These are phyloP conservation scores for Rhamnusium bicolor DNA, from an alignment of 2,888 invertebrate species.

Conservation along the genomic window DNA sequence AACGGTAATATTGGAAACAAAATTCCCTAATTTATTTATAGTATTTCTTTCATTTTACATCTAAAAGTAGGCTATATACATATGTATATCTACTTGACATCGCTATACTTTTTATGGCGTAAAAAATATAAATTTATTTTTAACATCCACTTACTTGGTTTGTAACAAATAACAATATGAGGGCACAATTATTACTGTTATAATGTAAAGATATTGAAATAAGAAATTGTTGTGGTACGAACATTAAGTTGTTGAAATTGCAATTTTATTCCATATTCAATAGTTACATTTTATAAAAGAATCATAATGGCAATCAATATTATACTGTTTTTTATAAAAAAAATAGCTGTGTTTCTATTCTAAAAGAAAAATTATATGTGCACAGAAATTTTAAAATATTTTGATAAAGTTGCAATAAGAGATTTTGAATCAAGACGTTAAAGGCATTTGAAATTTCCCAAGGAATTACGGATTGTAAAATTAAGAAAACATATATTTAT, in stretches of 20 bases:
- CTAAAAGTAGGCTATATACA: neutral
- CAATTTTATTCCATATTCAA: conserved; percentile 63
- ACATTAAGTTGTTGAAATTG: conserved; percentile 65
- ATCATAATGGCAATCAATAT: conserved; percentile 68
- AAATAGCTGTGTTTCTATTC: conserved; percentile 70
- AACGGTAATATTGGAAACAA: neutral
- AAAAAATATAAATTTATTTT: conserved; percentile 2
- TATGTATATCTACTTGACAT: neutral
- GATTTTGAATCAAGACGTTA: conserved; percentile 54
- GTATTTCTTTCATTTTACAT: neutral
- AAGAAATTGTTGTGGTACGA: conserved; percentile 67
- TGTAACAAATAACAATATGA: conserved; percentile 66
- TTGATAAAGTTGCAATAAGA: conserved; percentile 71
- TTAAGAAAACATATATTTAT: conserved; percentile 10
- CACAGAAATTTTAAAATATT: conserved; percentile 68
- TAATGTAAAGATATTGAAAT: conserved; percentile 63
- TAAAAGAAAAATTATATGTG: conserved; percentile 66
- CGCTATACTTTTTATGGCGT: neutral
- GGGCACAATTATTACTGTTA: conserved; percentile 70
- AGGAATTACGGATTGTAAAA: conserved; percentile 4
- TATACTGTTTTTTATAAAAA: conserved; percentile 66
- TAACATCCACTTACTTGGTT: conserved; percentile 33
- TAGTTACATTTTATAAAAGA: conserved; percentile 59
- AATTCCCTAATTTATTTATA: neutral
- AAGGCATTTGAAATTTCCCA: conserved; percentile 44